These are phyloP conservation scores for Chelon auratus DNA, from an alignment of 2,797 vertebrate species.

Conservation along the genomic window DNA sequence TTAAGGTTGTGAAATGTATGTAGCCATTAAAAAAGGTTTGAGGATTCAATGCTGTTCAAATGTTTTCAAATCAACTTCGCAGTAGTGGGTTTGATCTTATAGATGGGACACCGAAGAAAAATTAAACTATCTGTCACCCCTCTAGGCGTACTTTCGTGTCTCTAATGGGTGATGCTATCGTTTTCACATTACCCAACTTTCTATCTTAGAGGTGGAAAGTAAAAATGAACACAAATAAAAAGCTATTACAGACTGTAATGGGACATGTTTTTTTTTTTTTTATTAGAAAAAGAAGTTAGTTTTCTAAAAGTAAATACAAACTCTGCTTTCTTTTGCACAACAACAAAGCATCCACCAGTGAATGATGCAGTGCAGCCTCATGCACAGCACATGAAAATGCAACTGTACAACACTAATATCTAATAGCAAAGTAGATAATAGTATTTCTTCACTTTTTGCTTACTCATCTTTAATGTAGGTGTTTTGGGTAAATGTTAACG, in stretches of 20 bases:
- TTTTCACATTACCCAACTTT: background rate
- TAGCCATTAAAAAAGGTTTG: no score
- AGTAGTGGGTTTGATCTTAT: background rate
- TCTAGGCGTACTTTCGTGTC: background rate
- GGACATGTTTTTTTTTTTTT: background rate
- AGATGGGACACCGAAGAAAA: background rate
- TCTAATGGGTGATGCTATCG: background rate
- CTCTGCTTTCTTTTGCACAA: background rate
- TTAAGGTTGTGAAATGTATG: no score
- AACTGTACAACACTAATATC: background rate
- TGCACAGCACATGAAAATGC: background rate
- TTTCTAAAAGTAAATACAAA: background rate
- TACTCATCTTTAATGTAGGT: background rate
- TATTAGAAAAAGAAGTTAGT: background rate
- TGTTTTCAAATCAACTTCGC: background rate
- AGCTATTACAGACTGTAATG: background rate
- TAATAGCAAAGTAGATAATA: background rate
- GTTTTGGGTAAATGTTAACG: constrained; percentile 1
- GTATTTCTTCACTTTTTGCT: background rate
- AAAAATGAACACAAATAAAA: background rate
- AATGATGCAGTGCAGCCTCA: background rate
- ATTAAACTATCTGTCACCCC: background rate
- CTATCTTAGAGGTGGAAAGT: background rate
- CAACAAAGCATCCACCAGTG: background rate
- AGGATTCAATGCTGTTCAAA: background rate